Evolutionary conservation across 2,888 invertebrate species (phyloP).

Genomic region (Entomobrya proxima): DNA sequence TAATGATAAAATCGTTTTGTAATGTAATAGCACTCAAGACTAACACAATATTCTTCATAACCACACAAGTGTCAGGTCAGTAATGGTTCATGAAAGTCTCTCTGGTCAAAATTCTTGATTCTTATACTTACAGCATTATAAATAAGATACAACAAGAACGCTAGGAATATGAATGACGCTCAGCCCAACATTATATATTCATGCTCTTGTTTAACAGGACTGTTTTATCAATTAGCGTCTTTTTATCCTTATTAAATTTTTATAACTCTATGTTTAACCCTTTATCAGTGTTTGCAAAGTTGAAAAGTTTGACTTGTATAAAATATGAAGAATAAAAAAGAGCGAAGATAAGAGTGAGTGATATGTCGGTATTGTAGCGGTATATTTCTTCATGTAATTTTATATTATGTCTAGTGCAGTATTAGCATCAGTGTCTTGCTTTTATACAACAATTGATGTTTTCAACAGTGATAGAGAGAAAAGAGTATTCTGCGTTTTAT

Average conservation of each 20-base stretch:
- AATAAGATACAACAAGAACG: too few species aligned
- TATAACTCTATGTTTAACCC: not conserved
- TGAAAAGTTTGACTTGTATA: not conserved
- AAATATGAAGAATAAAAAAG: not conserved
- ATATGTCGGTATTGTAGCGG: conserved; percentile 51
- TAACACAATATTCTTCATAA: not conserved
- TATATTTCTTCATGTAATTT: not conserved
- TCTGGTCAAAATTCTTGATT: not conserved
- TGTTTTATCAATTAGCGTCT: conserved; percentile 46
- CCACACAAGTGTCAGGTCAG: not conserved
- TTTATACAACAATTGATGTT: conserved; percentile 1
- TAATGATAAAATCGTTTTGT: conserved; percentile 8
- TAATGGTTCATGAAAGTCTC: conserved; percentile 15
- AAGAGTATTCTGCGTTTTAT: not conserved
- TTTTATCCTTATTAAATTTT: not conserved
- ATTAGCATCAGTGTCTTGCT: too few species aligned
- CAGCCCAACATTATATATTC: not conserved
- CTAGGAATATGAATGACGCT: too few species aligned
- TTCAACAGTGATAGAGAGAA: conserved; percentile 35
- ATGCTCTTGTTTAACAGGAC: conserved; percentile 34
- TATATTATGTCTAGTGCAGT: not conserved
- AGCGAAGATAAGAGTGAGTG: conserved; percentile 26
- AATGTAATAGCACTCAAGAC: not conserved
- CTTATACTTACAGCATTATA: not conserved
- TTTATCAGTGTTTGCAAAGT: not conserved